phyloP scores from a whole-genome alignment of 1,140 invertebrate genomes.

The Tribolium castaneum region DNA sequence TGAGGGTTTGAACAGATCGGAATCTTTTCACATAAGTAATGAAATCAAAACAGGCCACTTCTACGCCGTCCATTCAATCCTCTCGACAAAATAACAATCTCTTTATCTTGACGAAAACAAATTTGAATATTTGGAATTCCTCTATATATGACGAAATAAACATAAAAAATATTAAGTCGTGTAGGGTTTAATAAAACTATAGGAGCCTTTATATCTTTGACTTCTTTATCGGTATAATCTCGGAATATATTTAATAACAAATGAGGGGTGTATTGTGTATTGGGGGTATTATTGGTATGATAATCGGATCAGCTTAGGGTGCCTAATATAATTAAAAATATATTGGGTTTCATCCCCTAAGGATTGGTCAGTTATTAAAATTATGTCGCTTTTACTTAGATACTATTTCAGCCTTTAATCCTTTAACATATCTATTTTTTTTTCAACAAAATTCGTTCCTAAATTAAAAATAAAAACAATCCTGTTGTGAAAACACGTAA shows the following conservation, averaged over 20 bases:
- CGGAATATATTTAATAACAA: conserved; percentile 14
- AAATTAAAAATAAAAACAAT: too few species aligned
- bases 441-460: too few species aligned
- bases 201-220: conserved; percentile 7
- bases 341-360: conserved; percentile 2
- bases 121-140: conserved; percentile 2
- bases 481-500: too few species aligned
- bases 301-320: conserved; percentile 45
- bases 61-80: neutral
- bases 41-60: neutral
- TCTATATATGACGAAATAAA: neutral
- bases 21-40: neutral
- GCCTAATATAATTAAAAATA: conserved; percentile 44
- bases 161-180: conserved; percentile 10
- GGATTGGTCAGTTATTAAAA: conserved; percentile 23
- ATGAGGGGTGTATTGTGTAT: neutral
- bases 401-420: neutral
- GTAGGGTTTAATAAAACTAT: neutral
- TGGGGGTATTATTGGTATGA: conserved; percentile 16
- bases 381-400: neutral
- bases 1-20: neutral
- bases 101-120: conserved; percentile 23
- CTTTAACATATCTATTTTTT: too few species aligned
- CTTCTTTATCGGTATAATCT: conserved; percentile 20
- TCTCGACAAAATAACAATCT: neutral